Conservation (phyloP, 2,888 invertebrate genomes). For the Tachina grossa region DNA sequence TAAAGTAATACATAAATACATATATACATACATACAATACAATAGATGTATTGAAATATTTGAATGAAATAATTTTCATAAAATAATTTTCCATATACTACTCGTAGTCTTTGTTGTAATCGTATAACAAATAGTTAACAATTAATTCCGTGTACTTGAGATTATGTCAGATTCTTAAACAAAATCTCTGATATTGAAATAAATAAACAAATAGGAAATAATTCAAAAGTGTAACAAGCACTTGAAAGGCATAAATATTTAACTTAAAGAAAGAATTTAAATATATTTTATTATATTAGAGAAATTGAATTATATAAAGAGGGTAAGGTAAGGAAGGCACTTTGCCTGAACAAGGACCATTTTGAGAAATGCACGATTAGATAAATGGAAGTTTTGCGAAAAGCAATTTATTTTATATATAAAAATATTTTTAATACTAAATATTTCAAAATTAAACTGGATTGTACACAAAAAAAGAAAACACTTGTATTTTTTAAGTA, state of each 20-base stretch:
- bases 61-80: neutral
- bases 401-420: neutral
- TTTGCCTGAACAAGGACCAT: neutral
- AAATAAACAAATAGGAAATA: constrained; percentile 18
- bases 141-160: constrained; percentile 24
- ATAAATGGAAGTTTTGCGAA: neutral
- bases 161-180: neutral
- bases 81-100: constrained; percentile 4
- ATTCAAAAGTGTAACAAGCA: constrained; percentile 41
- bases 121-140: neutral
- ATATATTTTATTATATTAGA: neutral
- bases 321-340: neutral
- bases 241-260: constrained; percentile 27
- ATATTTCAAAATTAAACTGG: constrained; percentile 14
- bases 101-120: neutral
- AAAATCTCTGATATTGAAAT: constrained; percentile 11
- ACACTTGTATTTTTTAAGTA: neutral
- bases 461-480: constrained; percentile 9
- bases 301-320: neutral
- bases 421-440: constrained; percentile 4
- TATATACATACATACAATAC: too few species aligned
- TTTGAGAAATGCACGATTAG: constrained; percentile 13
- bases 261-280: neutral
- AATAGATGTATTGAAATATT: constrained; percentile 29
- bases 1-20: constrained; percentile 74